phyloP scores from a whole-genome alignment of 2,113 vertebrate genomes.

The Pseudonaja textilis region DNA sequence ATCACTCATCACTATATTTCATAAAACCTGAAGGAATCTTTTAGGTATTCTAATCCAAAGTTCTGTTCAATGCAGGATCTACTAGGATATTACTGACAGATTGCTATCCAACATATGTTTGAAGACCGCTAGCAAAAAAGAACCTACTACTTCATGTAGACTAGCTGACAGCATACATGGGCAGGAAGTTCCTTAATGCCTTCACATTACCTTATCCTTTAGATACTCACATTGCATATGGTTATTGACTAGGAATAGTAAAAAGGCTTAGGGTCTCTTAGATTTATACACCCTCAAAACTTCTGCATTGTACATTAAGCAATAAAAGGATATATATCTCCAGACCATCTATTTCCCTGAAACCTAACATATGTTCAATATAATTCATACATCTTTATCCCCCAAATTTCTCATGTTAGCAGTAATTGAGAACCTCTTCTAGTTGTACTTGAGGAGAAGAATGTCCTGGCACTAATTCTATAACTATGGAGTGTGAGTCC shows the following conservation, averaged over 20 bases:
- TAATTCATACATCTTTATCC: slow-evolving; percentile 1
- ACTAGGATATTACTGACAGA: neutral
- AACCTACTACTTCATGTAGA: neutral
- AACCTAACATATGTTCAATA: slow-evolving; percentile 36
- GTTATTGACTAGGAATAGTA: neutral
- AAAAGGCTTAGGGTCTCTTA: neutral
- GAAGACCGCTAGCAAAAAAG: neutral
- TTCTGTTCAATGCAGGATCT: neutral
- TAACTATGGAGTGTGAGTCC: slow-evolving; percentile 56
- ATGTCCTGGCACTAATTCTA: slow-evolving; percentile 57
- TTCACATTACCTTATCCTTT: neutral
- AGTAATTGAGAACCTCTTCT: slow-evolving; percentile 30
- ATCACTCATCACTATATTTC: neutral
- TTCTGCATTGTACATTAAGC: neutral
- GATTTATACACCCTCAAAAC: neutral
- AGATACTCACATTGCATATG: neutral
- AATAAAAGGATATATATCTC: slow-evolving; percentile 21
- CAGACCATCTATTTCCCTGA: neutral
- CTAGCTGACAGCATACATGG: neutral
- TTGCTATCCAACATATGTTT: neutral
- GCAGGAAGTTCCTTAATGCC: neutral
- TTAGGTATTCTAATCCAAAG: neutral
- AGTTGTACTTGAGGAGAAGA: slow-evolving; percentile 52
- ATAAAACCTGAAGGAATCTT: neutral
- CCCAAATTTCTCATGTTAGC: slow-evolving; percentile 54